These are phyloP conservation scores for Leucoraja ocellata DNA, from an alignment of 2,797 vertebrate species.

Conservation along the genomic window DNA sequence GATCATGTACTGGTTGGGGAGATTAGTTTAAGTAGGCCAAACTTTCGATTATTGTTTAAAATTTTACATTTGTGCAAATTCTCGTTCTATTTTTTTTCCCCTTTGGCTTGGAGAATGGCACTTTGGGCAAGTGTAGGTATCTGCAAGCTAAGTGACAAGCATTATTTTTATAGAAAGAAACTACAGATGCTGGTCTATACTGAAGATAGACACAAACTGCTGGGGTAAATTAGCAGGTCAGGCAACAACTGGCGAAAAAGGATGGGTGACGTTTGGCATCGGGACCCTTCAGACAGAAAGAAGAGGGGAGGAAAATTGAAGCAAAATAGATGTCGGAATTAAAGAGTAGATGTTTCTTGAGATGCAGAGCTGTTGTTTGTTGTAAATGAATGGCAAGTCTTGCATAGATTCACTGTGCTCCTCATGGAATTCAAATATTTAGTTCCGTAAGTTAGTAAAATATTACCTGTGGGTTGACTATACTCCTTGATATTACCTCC, in stretches of 20 bases:
- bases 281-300: neutral
- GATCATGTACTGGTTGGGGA: too few species aligned
- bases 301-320: neutral
- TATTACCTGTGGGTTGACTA: too few species aligned
- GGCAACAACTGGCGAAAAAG: too few species aligned
- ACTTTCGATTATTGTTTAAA: too few species aligned
- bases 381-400: conserved; percentile 6
- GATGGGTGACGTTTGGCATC: too few species aligned
- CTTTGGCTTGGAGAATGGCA: neutral
- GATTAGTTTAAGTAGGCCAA: too few species aligned
- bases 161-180: neutral
- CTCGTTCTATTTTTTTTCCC: neutral
- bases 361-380: neutral
- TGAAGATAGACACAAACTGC: too few species aligned
- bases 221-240: too few species aligned
- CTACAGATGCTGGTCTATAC: too few species aligned
- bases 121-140: neutral
- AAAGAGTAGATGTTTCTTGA: neutral
- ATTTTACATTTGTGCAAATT: neutral
- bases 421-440: neutral
- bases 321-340: neutral
- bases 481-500: too few species aligned
- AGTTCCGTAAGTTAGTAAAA: neutral
- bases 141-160: neutral
- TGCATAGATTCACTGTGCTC: neutral